Percentiles rank a stretch among this genome's conserved stretches.
Conservation (phyloP, 2,888 invertebrate species). For the Phlogophora meticulosa region DNA sequence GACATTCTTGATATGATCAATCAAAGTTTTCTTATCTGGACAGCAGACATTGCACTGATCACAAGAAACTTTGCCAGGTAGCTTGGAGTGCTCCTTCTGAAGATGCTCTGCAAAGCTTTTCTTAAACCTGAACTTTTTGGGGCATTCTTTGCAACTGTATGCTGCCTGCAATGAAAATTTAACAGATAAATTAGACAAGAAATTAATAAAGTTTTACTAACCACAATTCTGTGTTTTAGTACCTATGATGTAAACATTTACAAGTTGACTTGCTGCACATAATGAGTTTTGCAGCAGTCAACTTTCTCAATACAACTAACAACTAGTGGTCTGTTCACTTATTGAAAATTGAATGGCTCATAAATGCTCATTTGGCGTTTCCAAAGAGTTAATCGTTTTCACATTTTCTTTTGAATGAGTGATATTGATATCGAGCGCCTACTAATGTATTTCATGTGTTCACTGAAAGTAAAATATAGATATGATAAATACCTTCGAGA, state of each 20-base stretch:
- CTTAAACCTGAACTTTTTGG: slow-evolving; percentile 94
- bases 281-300: neutral
- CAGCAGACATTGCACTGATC: slow-evolving; percentile 93
- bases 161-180: slow-evolving; percentile 55
- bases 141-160: slow-evolving; percentile 91
- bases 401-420: neutral
- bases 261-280: neutral
- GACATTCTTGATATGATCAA: slow-evolving; percentile 93
- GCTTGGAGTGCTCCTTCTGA: slow-evolving; percentile 93
- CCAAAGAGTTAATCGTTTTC: neutral
- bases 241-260: neutral
- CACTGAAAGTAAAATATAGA: slow-evolving; percentile 25
- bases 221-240: neutral
- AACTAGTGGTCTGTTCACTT: neutral
- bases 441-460: slow-evolving; percentile 21
- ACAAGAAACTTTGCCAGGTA: slow-evolving; percentile 92
- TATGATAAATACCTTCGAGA: slow-evolving; percentile 51
- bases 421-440: slow-evolving; percentile 38
- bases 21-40: slow-evolving; percentile 91
- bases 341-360: neutral
- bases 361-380: neutral
- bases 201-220: neutral
- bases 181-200: slow-evolving; percentile 1
- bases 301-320: neutral
- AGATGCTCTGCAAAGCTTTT: slow-evolving; percentile 93